Base-by-base conservation (phyloP, 1,140 invertebrate species). In the Heliconius eleuchia region DNA sequence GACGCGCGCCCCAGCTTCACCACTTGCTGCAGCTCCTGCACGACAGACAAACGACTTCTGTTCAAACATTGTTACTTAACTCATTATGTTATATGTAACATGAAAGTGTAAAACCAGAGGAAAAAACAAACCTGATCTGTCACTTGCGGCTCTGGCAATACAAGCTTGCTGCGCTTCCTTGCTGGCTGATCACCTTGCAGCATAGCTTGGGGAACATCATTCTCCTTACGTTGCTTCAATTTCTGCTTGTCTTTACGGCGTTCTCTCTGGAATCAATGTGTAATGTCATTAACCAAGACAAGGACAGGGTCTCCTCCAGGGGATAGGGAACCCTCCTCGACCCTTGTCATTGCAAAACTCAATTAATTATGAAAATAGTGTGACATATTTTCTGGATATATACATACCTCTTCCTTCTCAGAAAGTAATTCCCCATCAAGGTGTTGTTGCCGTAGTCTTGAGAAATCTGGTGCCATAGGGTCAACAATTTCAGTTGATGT, bases 1-100 rank as follows among this genome's bases (percentile, higher is more conserved):
- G 98, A 99, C 11, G 98, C 98, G 83, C 98, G 96, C 0, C 99
- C 99, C 74, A 99, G 95, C 95, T 99, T 99, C 1, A 99, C 98
- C 13, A 99, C 99, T 96, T 99, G 97, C 86, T 98, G 97, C 66
- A 98, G 88, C 91, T 98, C 97, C 94, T 96, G 50, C 23, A 27
- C 3, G 16, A 23, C 16, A 8, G 23, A 60, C 8, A 11, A 46
- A 46, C 9, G 42, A 6, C 34, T 34, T 34, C 23, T 23, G 23
- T 23, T 23, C 23, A 23, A 34, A 0, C 34, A 34, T 34, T 34
- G 34, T 34, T 34, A 34, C 34, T 34, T 34, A 23, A 23, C 23
- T 23, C 23, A 23, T 23, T 23, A 23, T 23, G 23, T 23, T 23
- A 23, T 23, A 23, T 23, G 23, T 23, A 23, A 23, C 3, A 46